Percentiles rank a stretch among this genome's conserved stretches.
Conservation (phyloP, 1,140 invertebrate genomes). For the Wasmannia auropunctata region DNA sequence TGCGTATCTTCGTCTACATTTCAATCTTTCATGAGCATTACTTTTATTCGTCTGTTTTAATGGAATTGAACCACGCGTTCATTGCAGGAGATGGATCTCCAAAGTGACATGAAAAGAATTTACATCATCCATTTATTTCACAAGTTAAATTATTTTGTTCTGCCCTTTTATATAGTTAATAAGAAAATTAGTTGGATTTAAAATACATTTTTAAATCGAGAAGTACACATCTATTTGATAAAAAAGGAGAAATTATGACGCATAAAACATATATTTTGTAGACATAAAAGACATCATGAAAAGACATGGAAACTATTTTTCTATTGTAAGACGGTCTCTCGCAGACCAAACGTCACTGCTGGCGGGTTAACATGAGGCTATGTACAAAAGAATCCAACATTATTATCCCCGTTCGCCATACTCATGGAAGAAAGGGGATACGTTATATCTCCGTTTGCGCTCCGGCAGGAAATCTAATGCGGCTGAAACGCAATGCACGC, state of each 20-base stretch:
- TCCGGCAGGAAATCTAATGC: constrained; percentile 60
- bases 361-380: not conserved
- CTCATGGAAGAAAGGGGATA: not conserved
- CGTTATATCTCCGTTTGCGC: not conserved
- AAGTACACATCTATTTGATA: not conserved
- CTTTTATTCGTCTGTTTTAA: constrained; percentile 11
- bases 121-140: not conserved
- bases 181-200: not conserved
- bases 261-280: not conserved
- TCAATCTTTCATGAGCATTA: not conserved
- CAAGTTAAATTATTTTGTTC: not conserved
- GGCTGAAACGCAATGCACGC: constrained; percentile 55
- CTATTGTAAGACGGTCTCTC: not conserved
- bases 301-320: not conserved
- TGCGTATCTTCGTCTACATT: not conserved
- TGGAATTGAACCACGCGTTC: not conserved
- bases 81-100: not conserved
- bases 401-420: constrained; percentile 3
- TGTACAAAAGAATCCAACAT: constrained; percentile 29
- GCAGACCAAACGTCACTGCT: not conserved
- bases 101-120: not conserved
- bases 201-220: not conserved
- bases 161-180: not conserved
- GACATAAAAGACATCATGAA: not conserved
- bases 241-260: not conserved